Evolutionary conservation across 2,113 vertebrate species (phyloP), one percentile per base, ranked within the genome.

Genomic region (Notothenia coriiceps): DNA sequence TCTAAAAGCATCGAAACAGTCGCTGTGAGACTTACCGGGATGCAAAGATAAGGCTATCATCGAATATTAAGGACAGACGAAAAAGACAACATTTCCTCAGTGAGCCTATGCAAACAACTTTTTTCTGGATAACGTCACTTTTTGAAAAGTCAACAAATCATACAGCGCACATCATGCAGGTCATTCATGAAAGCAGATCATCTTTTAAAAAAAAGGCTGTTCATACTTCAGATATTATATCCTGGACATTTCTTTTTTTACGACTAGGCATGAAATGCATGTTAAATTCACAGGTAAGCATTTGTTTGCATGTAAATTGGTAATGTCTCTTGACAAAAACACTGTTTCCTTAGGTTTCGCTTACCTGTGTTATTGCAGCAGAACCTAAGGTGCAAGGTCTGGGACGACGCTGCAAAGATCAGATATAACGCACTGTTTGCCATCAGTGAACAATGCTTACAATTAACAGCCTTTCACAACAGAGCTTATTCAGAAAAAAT

Each of bases 371-470:
- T 96, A 97, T 96, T 96, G 97, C 96, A 97, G 98, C 97, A 98
- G 97, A 99, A 98, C 97, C 97, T 99, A 99, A 98, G 97, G 96
- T 98, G 97, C 96, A 98, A 98, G 97, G 95, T 98, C 97, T 96
- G 97, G 97, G 96, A 88, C 94, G 97, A 97, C 97, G 97, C 98
- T 98, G 98, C 97, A 97, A 99, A 97, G 96, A 96, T 97, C 97
- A 98, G 97, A 98, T 97, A 97, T 96, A 97, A 96, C 95, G 96
- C 96, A 97, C 96, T 96, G 96, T 97, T 96, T 96, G 96, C 97
- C 97, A 96, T 98, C 97, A 98, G 96, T 96, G 96, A 96, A 97
- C 96, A 97, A 95, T 96, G 97, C 96, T 96, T 93, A 95, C 95
- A 96, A 94, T 96, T 92, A 96, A 97, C 95, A 98, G 95, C 97